A percentile compares a stretch with the other conserved stretches of the same genome.
Conservation (phyloP, 2,888 invertebrate species). For the Diarsia brunnea region DNA sequence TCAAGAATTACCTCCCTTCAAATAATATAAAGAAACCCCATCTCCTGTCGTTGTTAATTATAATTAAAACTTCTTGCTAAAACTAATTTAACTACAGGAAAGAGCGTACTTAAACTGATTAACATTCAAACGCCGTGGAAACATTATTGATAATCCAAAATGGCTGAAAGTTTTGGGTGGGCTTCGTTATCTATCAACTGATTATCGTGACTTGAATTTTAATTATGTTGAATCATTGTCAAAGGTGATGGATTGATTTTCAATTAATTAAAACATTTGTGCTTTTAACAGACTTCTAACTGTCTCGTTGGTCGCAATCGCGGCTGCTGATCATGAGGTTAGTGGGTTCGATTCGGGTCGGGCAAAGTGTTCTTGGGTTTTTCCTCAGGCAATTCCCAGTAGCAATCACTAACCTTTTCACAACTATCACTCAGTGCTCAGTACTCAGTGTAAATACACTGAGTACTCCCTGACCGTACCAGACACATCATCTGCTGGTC, state of each 20-base stretch:
- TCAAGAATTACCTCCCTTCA: background rate
- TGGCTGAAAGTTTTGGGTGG: conserved; percentile 61
- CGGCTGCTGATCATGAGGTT: too few relatives aligned
- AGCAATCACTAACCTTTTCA: too few relatives aligned
- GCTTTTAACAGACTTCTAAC: too few relatives aligned
- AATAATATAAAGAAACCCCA: background rate
- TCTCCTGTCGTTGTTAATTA: conserved; percentile 25
- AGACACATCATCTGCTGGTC: too few relatives aligned
- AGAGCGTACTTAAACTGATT: conserved; percentile 41
- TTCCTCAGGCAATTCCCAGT: too few relatives aligned
- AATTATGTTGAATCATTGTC: conserved; percentile 25
- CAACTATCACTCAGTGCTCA: too few relatives aligned
- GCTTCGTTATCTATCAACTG: conserved; percentile 61
- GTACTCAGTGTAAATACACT: too few relatives aligned
- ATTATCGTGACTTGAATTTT: conserved; percentile 47
- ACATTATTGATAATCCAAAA: conserved; percentile 64
- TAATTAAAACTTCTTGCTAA: conserved; percentile 41
- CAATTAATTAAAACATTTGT: background rate
- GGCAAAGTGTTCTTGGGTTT: too few relatives aligned
- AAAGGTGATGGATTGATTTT: conserved; percentile 1
- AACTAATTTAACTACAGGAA: conserved; percentile 52
- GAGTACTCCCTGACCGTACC: too few relatives aligned
- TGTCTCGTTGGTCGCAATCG: too few relatives aligned
- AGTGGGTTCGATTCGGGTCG: too few relatives aligned
- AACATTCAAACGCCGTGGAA: conserved; percentile 42